A percentile compares a stretch with the other conserved stretches of the same genome.
Conservation (phyloP, 2,113 vertebrate genomes). For the Acanthisitta chloris region DNA sequence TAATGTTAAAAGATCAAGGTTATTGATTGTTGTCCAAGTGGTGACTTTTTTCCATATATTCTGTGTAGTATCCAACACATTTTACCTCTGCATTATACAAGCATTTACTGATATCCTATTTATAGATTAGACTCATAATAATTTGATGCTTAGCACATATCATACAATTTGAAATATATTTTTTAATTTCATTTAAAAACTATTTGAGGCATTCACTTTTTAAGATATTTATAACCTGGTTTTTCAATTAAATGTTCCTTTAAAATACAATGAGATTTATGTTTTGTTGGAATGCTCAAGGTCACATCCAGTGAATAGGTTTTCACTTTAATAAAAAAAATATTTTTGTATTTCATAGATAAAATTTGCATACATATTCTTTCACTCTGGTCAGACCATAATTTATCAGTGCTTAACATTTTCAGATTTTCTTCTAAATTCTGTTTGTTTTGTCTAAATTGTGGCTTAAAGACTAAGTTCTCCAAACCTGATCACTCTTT, state of each 20-base stretch:
- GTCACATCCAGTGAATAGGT: neutral
- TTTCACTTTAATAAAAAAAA: neutral
- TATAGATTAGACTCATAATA: neutral
- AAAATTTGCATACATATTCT: neutral
- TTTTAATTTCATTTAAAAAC: neutral
- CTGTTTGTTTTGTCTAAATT: neutral
- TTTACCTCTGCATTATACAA: neutral
- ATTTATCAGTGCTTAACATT: neutral
- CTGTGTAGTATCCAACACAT: neutral
- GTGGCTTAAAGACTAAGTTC: neutral
- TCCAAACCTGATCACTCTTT: neutral
- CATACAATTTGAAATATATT: neutral
- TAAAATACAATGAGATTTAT: neutral
- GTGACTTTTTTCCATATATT: rapidly evolving
- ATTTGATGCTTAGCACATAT: neutral
- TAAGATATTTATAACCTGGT: neutral
- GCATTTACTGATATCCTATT: neutral
- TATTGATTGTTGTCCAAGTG: neutral
- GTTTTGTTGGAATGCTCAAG: neutral
- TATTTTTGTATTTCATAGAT: neutral
- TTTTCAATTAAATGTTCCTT: neutral
- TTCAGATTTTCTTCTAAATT: neutral
- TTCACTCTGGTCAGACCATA: neutral
- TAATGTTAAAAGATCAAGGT: neutral
- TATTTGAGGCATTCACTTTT: neutral